Conservation (phyloP, 2,797 vertebrate genomes). For the Apogon hyalosoma region DNA sequence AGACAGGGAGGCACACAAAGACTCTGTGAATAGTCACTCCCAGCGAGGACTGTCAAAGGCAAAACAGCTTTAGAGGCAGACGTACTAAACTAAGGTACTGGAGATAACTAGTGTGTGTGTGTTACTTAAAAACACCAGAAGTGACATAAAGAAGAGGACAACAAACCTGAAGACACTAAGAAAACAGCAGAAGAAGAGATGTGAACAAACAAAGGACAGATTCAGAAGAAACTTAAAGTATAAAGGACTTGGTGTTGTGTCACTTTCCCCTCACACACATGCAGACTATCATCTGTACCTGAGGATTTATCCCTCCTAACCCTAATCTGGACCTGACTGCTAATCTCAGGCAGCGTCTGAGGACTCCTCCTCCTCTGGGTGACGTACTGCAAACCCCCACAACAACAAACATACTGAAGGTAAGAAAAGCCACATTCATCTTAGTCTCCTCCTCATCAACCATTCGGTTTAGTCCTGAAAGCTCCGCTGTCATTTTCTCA, state of each 20-base stretch:
- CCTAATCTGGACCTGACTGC: constrained; percentile 45
- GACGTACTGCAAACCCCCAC: constrained; percentile 20
- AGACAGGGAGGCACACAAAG: constrained; percentile 43
- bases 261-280: not conserved
- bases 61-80: constrained; percentile 29
- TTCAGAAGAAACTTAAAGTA: not conserved
- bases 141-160: constrained; percentile 6
- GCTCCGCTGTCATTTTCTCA: no score
- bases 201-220: not conserved
- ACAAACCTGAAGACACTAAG: constrained; percentile 5
- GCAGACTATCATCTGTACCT: constrained; percentile 28
- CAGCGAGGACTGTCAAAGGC: constrained; percentile 47
- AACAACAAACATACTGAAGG: constrained; percentile 25
- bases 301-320: constrained; percentile 43
- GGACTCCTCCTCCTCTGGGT: constrained; percentile 24
- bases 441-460: constrained; percentile 16
- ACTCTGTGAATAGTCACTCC: constrained; percentile 52
- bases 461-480: constrained; percentile 10
- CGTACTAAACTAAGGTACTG: constrained; percentile 15
- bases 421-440: constrained; percentile 11
- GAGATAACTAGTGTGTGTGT: constrained; percentile 14
- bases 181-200: constrained; percentile 2
- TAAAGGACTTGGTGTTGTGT: constrained; percentile 3
- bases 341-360: constrained; percentile 30
- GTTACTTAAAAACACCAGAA: not conserved